Conservation (phyloP, 2,113 vertebrate species). For the Halichoeres trimaculatus region DNA sequence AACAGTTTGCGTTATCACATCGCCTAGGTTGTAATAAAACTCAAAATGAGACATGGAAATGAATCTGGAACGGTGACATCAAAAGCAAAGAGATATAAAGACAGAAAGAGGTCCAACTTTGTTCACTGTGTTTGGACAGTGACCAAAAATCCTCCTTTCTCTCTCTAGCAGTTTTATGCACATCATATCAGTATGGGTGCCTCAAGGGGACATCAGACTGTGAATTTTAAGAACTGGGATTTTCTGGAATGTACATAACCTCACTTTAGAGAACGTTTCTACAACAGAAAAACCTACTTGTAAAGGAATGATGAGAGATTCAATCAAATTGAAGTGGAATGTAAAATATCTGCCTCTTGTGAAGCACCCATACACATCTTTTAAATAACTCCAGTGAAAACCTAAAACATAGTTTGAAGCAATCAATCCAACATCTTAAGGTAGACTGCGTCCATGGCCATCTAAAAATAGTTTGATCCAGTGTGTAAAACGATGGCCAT, state of each 20-base stretch:
- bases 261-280: conserved; percentile 9
- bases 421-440: conserved; percentile 70
- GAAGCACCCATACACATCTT: conserved; percentile 76
- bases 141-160: conserved; percentile 37
- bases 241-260: conserved; percentile 33
- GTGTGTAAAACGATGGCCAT: conserved; percentile 79
- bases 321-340: conserved; percentile 43
- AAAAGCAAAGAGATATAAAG: conserved; percentile 63
- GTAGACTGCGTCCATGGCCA: conserved; percentile 74
- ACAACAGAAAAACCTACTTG: conserved; percentile 37
- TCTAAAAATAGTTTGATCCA: conserved; percentile 72
- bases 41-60: conserved; percentile 52
- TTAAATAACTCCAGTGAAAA: conserved; percentile 83
- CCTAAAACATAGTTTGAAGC: conserved; percentile 46
- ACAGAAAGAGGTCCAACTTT: conserved; percentile 39
- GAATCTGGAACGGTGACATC: conserved; percentile 58
- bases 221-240: conserved; percentile 6
- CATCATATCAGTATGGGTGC: conserved; percentile 67
- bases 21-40: conserved; percentile 52
- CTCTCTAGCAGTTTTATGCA: conserved; percentile 66
- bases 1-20: conserved; percentile 45
- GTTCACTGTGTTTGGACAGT: conserved; percentile 15
- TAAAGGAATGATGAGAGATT: conserved; percentile 29
- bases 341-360: conserved; percentile 38
- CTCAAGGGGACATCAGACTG: conserved; percentile 46